These are phyloP conservation scores for Tipula helvola DNA, from an alignment of 2,888 invertebrate species.

Conservation along the genomic window DNA sequence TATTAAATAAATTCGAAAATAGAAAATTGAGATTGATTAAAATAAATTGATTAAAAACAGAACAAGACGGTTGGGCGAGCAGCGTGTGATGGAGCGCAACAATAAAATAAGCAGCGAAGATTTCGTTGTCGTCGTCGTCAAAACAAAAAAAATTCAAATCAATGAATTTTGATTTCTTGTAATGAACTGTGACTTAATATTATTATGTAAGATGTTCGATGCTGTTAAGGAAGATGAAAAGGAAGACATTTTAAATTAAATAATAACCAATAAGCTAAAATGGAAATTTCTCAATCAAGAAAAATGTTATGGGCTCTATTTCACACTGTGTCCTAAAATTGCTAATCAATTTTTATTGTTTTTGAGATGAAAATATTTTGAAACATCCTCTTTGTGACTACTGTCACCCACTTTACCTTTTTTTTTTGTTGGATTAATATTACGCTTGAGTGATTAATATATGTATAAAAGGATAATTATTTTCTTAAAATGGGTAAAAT, in stretches of 20 bases:
- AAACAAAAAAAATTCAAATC: neutral
- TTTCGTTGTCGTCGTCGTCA: neutral
- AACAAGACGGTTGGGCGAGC: neutral
- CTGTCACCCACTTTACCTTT: neutral
- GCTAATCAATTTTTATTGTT: neutral
- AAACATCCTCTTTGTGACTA: neutral
- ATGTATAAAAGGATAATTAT: neutral
- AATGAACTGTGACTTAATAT: neutral
- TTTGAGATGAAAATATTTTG: neutral
- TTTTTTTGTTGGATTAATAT: neutral
- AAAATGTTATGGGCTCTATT: neutral
- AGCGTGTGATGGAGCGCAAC: neutral
- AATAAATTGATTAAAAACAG: neutral
- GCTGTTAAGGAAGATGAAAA: neutral
- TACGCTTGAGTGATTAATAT: neutral
- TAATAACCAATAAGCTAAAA: neutral
- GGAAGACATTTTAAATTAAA: neutral
- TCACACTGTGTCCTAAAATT: neutral
- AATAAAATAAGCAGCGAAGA: neutral
- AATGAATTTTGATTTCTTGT: neutral
- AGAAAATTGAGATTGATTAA: slow-evolving; percentile 5
- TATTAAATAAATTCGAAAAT: neutral
- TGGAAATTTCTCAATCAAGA: neutral
- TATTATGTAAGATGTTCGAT: neutral
- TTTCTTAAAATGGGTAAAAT: neutral